These are phyloP conservation scores for Dysdera silvatica DNA, from an alignment of 1,140 invertebrate species.

Conservation along the genomic window DNA sequence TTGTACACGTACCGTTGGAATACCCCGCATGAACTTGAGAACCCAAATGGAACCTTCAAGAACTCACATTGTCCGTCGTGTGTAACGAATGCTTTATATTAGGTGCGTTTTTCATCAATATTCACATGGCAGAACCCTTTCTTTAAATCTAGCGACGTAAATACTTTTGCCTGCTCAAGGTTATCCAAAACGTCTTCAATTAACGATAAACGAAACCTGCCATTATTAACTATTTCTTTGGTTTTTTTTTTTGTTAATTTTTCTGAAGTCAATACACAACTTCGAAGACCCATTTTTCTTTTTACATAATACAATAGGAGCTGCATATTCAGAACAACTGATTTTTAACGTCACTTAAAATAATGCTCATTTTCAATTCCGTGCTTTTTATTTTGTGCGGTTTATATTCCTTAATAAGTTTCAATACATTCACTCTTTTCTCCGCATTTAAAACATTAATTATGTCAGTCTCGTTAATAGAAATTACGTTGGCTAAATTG, in stretches of 20 bases:
- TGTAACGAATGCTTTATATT: not conserved
- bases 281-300: not conserved
- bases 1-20: conserved; percentile 35
- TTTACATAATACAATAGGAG: not conserved
- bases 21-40: not conserved
- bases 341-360: no score
- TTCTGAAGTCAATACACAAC: not conserved
- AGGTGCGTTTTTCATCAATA: not conserved
- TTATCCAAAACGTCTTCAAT: not conserved
- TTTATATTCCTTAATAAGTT: no score
- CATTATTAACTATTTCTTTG: not conserved
- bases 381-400: no score
- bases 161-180: not conserved
- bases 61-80: not conserved
- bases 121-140: not conserved
- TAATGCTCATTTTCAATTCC: no score
- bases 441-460: no score
- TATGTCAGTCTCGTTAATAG: no score
- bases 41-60: not conserved
- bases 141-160: not conserved
- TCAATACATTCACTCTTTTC: no score
- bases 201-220: not conserved
- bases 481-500: no score
- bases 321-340: no score
- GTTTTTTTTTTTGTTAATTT: not conserved